A percentile compares a stretch with the other conserved stretches of the same genome.
These are phyloP conservation scores for Empidonax alnorum DNA, from an alignment of 2,113 vertebrate species.

Conservation along the genomic window DNA sequence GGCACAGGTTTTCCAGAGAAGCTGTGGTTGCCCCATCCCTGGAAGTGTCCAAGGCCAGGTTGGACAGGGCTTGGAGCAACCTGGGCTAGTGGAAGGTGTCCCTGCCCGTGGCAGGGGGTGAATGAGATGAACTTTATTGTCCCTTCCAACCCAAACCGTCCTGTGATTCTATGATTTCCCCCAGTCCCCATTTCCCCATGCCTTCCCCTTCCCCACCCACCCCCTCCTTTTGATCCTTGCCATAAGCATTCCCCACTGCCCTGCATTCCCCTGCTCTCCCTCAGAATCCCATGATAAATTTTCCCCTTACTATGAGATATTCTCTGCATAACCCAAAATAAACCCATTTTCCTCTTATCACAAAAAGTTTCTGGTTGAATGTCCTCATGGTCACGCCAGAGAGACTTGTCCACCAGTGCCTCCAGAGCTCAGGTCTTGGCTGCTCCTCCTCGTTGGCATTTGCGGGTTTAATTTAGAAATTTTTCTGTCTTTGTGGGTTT, in stretches of 20 bases:
- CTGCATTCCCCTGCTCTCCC: neutral
- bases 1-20: accelerated
- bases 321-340: neutral
- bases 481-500: neutral
- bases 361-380: neutral
- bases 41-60: neutral
- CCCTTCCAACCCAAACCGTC: neutral
- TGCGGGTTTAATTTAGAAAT: neutral
- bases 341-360: neutral
- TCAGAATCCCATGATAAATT: neutral
- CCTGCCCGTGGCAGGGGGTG: too few species aligned
- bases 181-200: neutral
- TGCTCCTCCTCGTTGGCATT: neutral
- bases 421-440: accelerated
- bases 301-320: neutral
- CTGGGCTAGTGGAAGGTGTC: neutral
- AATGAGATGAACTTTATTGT: neutral
- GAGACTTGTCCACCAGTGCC: neutral
- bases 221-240: neutral
- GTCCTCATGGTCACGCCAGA: neutral
- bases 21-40: neutral
- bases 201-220: neutral
- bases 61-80: accelerated
- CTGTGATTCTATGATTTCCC: neutral
- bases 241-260: neutral